A percentile compares a stretch with the other conserved stretches of the same genome.
Conservation (phyloP, 2,888 invertebrate genomes). For the Andricus curvator region DNA sequence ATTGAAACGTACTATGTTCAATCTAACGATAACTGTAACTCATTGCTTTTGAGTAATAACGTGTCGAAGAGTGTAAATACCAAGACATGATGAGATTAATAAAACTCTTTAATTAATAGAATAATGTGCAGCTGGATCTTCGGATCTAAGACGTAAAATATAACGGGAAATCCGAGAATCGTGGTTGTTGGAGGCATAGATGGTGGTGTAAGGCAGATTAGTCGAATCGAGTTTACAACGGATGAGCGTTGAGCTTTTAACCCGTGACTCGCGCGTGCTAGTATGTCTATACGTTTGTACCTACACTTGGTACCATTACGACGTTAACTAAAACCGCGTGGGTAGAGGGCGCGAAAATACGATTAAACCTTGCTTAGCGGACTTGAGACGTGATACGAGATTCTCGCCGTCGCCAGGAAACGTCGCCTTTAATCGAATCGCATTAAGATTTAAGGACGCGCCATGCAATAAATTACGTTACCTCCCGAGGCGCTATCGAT, state of each 20-base stretch:
- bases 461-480: constrained; percentile 68
- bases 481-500: constrained; percentile 67
- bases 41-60: background rate
- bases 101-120: constrained; percentile 23
- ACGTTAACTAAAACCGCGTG: constrained; percentile 41
- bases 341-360: constrained; percentile 41
- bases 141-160: constrained; percentile 13
- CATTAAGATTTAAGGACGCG: constrained; percentile 71
- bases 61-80: background rate
- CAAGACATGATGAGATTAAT: background rate
- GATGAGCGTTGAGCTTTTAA: constrained; percentile 38
- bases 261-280: constrained; percentile 13
- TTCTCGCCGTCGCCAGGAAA: constrained; percentile 59
- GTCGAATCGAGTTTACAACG: constrained; percentile 41
- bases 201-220: constrained; percentile 25
- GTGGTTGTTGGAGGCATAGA: background rate
- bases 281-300: constrained; percentile 7
- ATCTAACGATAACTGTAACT: background rate
- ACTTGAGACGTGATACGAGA: constrained; percentile 36
- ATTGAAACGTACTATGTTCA: too few species aligned
- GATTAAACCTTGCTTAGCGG: constrained; percentile 32
- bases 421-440: constrained; percentile 70
- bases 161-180: constrained; percentile 29
- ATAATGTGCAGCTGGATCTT: constrained; percentile 15
- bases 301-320: constrained; percentile 21